Base-by-base conservation (phyloP, 2,888 invertebrate genomes). In the Kryphioiulus occultus region DNA sequence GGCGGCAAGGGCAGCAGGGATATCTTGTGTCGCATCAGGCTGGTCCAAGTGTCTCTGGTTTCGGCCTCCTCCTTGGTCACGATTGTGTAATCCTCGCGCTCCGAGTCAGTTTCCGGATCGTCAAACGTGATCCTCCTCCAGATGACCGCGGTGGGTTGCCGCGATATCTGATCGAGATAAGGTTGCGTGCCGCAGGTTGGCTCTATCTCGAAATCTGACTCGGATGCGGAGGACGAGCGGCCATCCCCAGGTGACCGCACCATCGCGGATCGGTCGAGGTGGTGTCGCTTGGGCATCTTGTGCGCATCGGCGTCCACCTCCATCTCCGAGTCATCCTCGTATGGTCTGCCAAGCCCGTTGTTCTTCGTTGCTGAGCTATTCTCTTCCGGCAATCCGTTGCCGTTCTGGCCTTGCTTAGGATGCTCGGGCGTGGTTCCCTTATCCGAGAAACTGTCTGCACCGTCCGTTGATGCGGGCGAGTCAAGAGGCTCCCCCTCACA, bases 1-100 rank as follows among this genome's bases (percentile, higher is more conserved):
- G 22, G 88, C n/a, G 88, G 88, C 15, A 87, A 42, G n/a, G 88
- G 88, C 85, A 87, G 47, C 15, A 2, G 22, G n/a, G 35, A 12
- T 12, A 87, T 85, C 78, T 85, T 87, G 15, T 53, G 17, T n/a
- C 30, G 30, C 85, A 87, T 85, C 59, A 85, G 30, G 17, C 22
- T 42, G 22, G 59, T 12, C 7, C 83, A 86, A 47, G 53, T 59
- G 39, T 87, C 88, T 53, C 5, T 32, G 22, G 59, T 22, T 86
- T 87, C 88, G 7, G 53, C 32, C 5, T 86, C 86, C 12, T 68
- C 68, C 78, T 85, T 82, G n/a, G 22, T 17, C 1, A 44, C 87
- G 17, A 12, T 2, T 39, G 19, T 15, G 12, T 85, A 3, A 0
- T 86, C 86, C 19, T 86, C 86, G 1, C 47, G 22, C 32, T 86